Evolutionary conservation across 2,113 vertebrate species (phyloP).

Genomic region (Ageneiosus marmoratus): DNA sequence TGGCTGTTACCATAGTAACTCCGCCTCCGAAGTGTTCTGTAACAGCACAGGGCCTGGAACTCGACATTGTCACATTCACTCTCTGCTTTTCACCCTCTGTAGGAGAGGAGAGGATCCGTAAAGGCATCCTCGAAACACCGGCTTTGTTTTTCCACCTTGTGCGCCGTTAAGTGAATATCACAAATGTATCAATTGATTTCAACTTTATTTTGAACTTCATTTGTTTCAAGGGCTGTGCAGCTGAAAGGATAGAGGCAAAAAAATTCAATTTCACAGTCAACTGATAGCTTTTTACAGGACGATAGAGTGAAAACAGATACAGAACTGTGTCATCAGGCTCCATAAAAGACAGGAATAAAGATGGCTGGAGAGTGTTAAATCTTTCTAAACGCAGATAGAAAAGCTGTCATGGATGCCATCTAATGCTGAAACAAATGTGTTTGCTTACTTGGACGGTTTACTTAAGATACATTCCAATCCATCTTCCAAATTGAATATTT

Average conservation of each 20-base stretch:
- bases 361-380: conserved; percentile 35
- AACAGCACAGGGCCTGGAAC: conserved; percentile 27
- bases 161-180: conserved; percentile 60
- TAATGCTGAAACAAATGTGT: conserved; percentile 16
- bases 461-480: conserved; percentile 17
- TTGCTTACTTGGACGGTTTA: not conserved
- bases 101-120: conserved; percentile 49
- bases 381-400: conserved; percentile 29
- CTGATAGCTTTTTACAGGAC: conserved; percentile 71
- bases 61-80: not conserved
- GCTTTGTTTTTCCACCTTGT: conserved; percentile 53
- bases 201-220: conserved; percentile 75
- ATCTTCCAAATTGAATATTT: conserved; percentile 26
- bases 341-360: conserved; percentile 29
- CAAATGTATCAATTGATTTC: conserved; percentile 72
- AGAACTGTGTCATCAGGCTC: conserved; percentile 52
- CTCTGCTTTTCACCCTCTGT: not conserved
- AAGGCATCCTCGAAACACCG: conserved; percentile 63
- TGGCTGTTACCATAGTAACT: conserved; percentile 46
- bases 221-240: conserved; percentile 69
- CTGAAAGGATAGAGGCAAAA: conserved; percentile 55
- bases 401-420: conserved; percentile 5
- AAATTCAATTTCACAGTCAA: conserved; percentile 81
- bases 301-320: conserved; percentile 62
- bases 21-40: not conserved